Conservation (phyloP, 1,140 invertebrate species). For the Macrotrachela quadricornifera region DNA sequence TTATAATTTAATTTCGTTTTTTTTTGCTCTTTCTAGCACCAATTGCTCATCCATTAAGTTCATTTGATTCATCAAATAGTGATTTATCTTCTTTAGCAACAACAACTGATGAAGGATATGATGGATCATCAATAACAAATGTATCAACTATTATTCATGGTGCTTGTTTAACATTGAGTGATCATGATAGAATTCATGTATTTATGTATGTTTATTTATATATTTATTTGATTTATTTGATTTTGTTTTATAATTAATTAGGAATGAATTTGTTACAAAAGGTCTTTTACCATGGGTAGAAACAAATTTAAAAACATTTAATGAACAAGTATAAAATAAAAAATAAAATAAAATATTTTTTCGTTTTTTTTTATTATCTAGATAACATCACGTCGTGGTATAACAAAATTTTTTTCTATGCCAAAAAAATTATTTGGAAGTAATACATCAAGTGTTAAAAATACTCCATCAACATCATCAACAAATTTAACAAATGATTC, state of each 20-base stretch:
- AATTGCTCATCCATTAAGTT: no score
- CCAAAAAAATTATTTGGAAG: conserved; percentile 82
- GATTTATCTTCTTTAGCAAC: no score
- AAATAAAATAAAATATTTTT: conserved; percentile 23
- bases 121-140: conserved; percentile 26
- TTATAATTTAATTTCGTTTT: no score
- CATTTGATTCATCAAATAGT: no score
- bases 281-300: conserved; percentile 71
- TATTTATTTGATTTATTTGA: no score
- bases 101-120: neutral
- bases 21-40: no score
- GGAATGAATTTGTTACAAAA: conserved; percentile 65
- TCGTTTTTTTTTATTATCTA: conserved; percentile 9
- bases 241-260: conserved; percentile 37
- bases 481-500: conserved; percentile 18
- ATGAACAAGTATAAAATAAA: conserved; percentile 46
- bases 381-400: conserved; percentile 43
- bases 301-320: conserved; percentile 53
- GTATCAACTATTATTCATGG: conserved; percentile 32
- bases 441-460: conserved; percentile 47
- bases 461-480: conserved; percentile 42
- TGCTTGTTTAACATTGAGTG: conserved; percentile 48
- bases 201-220: conserved; percentile 36
- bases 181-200: conserved; percentile 53
- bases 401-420: conserved; percentile 70